These are phyloP conservation scores for Toxotes chatareus DNA, from an alignment of 2,113 vertebrate species.

Conservation along the genomic window DNA sequence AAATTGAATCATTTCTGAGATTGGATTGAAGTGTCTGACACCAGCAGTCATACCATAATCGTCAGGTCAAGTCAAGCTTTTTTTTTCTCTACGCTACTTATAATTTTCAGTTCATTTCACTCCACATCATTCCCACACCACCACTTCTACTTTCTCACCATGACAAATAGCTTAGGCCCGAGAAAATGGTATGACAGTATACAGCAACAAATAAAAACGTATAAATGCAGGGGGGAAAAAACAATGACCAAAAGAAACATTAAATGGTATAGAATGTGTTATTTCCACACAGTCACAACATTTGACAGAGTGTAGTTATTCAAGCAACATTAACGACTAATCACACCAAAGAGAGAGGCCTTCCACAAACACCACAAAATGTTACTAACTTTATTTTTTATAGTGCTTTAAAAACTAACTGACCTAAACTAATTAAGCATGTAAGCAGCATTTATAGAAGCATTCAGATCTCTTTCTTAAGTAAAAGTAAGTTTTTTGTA, in stretches of 20 bases:
- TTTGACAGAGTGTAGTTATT: not conserved
- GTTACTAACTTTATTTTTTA: not conserved
- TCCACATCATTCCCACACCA: not conserved
- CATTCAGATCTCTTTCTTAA: not conserved
- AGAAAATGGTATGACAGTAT: not conserved
- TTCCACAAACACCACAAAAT: not conserved
- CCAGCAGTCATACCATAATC: not conserved
- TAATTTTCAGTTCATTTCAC: not conserved
- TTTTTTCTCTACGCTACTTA: not conserved
- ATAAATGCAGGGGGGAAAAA: not conserved
- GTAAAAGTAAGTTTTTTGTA: not conserved
- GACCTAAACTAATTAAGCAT: not conserved
- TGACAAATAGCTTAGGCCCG: not conserved
- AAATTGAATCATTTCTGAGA: slow-evolving; percentile 5
- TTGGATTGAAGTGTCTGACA: not conserved
- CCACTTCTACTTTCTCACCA: not conserved
- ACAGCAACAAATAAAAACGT: not conserved
- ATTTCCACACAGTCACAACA: not conserved
- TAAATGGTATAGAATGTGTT: not conserved
- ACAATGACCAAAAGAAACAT: not conserved
- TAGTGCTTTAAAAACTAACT: not conserved
- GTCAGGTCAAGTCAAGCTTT: not conserved
- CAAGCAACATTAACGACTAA: not conserved
- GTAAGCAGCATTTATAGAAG: not conserved
- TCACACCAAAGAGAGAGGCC: not conserved